A percentile compares a stretch with the other conserved stretches of the same genome.
Evolutionary conservation across 2,888 invertebrate genomes (phyloP).

Genomic region (Silvanus unidentatus): DNA sequence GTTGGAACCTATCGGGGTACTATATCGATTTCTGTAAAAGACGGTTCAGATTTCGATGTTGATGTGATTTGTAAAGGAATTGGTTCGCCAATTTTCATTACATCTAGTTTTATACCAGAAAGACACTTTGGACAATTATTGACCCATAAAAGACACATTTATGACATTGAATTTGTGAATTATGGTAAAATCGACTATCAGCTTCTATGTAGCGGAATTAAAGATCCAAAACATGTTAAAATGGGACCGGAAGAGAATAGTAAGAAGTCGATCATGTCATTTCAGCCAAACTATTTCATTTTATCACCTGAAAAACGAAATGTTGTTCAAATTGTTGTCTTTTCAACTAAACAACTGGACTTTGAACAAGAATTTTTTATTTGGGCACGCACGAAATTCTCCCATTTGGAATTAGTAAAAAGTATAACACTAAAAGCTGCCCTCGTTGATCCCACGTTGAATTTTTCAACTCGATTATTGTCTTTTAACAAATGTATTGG

Average conservation of each 20-base stretch:
- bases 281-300: slow-evolving; percentile 48
- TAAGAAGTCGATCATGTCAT: slow-evolving; percentile 5
- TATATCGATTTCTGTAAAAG: slow-evolving; percentile 35
- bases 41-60: slow-evolving; percentile 44
- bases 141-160: slow-evolving; percentile 49
- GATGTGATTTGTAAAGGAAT: slow-evolving; percentile 54
- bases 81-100: slow-evolving; percentile 60
- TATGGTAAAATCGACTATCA: slow-evolving; percentile 51
- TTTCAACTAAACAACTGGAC: too few relatives aligned
- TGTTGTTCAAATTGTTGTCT: too few relatives aligned
- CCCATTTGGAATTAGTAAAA: too few relatives aligned
- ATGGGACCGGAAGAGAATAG: slow-evolving; percentile 14
- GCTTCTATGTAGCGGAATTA: slow-evolving; percentile 48
- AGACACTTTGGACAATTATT: slow-evolving; percentile 59
- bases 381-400: too few relatives aligned
- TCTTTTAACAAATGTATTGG: too few relatives aligned
- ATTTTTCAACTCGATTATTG: slow-evolving; percentile 40
- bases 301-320: too few relatives aligned
- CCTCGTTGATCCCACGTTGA: slow-evolving; percentile 55
- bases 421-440: slow-evolving; percentile 47
- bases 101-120: slow-evolving; percentile 53
- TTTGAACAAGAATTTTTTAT: too few relatives aligned
- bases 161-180: slow-evolving; percentile 51
- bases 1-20: slow-evolving; percentile 37
- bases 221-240: slow-evolving; percentile 27